These are phyloP conservation scores for Synergus japonicus DNA, from an alignment of 2,888 invertebrate species.

Conservation along the genomic window DNA sequence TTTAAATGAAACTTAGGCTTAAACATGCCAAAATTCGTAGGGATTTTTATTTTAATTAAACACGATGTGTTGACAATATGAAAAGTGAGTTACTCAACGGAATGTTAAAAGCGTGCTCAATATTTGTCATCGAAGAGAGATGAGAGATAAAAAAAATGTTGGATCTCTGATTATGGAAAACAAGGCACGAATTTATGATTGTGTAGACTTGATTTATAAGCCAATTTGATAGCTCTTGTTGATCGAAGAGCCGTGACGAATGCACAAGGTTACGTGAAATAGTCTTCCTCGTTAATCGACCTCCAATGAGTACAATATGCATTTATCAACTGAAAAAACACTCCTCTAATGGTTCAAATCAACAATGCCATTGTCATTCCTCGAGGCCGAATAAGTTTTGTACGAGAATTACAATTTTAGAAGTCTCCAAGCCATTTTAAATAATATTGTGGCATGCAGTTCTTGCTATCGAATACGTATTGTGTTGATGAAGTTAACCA, in stretches of 20 bases:
- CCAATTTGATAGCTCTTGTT: slow-evolving; percentile 11
- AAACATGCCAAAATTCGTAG: too few species aligned
- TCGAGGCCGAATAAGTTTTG: background rate
- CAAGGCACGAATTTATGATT: slow-evolving; percentile 1
- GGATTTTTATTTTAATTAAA: too few species aligned
- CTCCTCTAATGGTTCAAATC: slow-evolving; percentile 7
- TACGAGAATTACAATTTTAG: background rate
- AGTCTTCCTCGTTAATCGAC: slow-evolving; percentile 16
- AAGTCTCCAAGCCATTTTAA: background rate
- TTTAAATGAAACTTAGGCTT: too few species aligned
- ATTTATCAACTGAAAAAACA: slow-evolving; percentile 5
- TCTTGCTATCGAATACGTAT: background rate
- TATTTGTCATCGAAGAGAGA: background rate
- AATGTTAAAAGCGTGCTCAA: background rate
- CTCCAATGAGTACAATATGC: slow-evolving; percentile 1
- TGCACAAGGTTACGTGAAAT: slow-evolving; percentile 17
- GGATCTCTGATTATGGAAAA: background rate
- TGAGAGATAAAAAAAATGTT: background rate
- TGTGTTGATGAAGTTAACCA: slow-evolving; percentile 19
- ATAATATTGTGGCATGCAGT: background rate
- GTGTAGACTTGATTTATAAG: slow-evolving; percentile 13
- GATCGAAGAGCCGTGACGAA: slow-evolving; percentile 22
- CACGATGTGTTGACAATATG: background rate
- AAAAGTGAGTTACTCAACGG: background rate
- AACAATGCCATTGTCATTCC: slow-evolving; percentile 24